Conservation (phyloP, 1,140 invertebrate species). For the Euborellia annulipes region DNA sequence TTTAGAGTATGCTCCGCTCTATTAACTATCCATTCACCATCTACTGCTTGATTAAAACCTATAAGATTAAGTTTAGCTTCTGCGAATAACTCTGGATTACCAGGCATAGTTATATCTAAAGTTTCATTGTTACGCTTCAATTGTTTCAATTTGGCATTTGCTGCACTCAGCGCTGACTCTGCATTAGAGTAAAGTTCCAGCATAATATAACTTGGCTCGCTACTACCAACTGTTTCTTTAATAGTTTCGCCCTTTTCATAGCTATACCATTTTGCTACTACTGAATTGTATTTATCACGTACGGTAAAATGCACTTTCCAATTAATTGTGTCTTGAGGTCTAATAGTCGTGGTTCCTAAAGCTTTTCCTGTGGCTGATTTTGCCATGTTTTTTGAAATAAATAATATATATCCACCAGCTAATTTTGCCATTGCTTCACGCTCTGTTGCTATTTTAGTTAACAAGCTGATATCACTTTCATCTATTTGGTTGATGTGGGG, state of each 20-base stretch:
- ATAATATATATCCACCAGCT: no score
- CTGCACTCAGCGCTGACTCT: slow-evolving; percentile 12
- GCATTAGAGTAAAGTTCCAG: slow-evolving; percentile 11
- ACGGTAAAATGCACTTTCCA: no score
- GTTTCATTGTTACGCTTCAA: slow-evolving; percentile 8
- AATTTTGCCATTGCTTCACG: no score
- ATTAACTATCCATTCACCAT: slow-evolving; percentile 11
- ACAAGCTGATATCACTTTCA: no score
- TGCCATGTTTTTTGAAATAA: no score
- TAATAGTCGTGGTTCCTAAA: no score
- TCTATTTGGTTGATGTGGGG: no score
- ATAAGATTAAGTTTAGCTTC: slow-evolving; percentile 9
- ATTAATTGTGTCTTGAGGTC: no score
- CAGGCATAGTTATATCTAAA: slow-evolving; percentile 11
- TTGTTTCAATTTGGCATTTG: slow-evolving; percentile 11
- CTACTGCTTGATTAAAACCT: slow-evolving; percentile 10
- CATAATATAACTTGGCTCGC: slow-evolving; percentile 5
- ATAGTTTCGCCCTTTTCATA: slow-evolving; percentile 14
- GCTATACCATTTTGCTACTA: no score
- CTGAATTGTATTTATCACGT: no score
- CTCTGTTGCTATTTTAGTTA: no score
- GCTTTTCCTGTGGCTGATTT: no score
- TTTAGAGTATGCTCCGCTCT: slow-evolving; percentile 11
- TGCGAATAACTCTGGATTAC: slow-evolving; percentile 13
- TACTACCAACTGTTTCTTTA: slow-evolving; percentile 9